Base-by-base conservation (phyloP, 2,113 vertebrate species). In the Stigmatopora argus region DNA sequence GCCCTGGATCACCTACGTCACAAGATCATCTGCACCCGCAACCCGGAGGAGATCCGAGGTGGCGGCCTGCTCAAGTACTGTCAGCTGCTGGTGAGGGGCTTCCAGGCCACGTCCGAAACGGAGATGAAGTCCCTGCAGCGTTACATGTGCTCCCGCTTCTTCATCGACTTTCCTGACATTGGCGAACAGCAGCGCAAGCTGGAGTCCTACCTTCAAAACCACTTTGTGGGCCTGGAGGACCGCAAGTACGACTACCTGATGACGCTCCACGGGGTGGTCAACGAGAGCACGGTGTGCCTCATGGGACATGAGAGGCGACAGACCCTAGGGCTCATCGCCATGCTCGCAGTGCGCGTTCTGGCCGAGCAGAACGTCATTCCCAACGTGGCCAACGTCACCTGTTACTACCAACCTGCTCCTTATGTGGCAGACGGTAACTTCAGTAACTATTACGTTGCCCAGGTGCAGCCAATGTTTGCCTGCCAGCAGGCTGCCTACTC, bases 221-320 rank as follows among this genome's bases (percentile, higher is more conserved):
- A 99, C 93, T 99, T 99, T 79, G 94, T 98, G 86, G 97, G 97
- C 71, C 89, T 98, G 85, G 97, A 99, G 89, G 96, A 98, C 89
- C 94, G 96, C 92, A 99, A 99, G 94, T 98, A 99, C 69, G 96
- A 98, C 87, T 99, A 99, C 90, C 92, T 99, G 84, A 95, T 95
- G 94, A 99, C 96, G 75, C 93, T 99, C 69, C 95, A 98, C 0
- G 89, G 93, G 58, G 97, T 99, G 88, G 97, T 99, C 78, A 98
- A 99, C 64, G 97, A 99, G 88, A 99, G 97, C 82, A 99, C 97
- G 0, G 97, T 99, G 89, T 99, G 97, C 86, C 92, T 99, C 89
- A 99, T 99, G 97, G 97, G 97, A 71, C 97, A 99, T 47, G 97
- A 99, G 89, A 92, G 97, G 87, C 92, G 96, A 83, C 97, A 98